phyloP scores from a whole-genome alignment of 2,797 vertebrate species.

The Anisognathus igniventris region DNA sequence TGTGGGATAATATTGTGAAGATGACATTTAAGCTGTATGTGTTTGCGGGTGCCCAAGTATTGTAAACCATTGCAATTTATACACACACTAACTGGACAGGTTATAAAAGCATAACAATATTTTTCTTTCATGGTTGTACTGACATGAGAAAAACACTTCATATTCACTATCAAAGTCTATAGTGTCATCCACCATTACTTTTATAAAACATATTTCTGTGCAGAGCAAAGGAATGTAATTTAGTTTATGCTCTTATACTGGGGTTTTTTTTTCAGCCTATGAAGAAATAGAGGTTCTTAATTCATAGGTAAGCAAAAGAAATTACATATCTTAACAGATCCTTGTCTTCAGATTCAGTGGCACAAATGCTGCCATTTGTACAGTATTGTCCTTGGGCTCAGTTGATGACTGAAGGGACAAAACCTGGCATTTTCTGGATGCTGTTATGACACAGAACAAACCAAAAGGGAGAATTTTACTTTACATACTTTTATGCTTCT shows the following conservation, averaged over 20 bases:
- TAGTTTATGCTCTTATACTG: background rate
- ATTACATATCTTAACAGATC: background rate
- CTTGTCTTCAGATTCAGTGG: background rate
- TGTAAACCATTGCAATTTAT: background rate
- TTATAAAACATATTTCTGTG: background rate
- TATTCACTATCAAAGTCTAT: background rate
- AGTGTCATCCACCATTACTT: background rate
- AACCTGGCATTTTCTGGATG: background rate
- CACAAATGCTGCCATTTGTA: background rate
- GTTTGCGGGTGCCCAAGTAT: background rate
- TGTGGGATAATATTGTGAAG: background rate
- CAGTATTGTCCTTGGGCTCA: background rate
- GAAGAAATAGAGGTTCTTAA: background rate
- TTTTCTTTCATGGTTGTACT: slow-evolving; percentile 21
- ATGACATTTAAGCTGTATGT: background rate
- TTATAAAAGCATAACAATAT: background rate
- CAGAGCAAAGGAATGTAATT: background rate
- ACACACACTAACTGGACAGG: background rate
- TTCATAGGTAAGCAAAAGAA: background rate
- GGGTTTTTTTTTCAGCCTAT: background rate
- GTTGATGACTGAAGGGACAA: background rate
- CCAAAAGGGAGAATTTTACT: background rate
- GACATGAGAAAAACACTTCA: background rate
- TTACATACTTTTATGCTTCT: background rate
- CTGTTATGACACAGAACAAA: background rate